These are phyloP conservation scores for Andrena cerasifolii DNA, from an alignment of 1,140 invertebrate genomes.

Conservation along the genomic window DNA sequence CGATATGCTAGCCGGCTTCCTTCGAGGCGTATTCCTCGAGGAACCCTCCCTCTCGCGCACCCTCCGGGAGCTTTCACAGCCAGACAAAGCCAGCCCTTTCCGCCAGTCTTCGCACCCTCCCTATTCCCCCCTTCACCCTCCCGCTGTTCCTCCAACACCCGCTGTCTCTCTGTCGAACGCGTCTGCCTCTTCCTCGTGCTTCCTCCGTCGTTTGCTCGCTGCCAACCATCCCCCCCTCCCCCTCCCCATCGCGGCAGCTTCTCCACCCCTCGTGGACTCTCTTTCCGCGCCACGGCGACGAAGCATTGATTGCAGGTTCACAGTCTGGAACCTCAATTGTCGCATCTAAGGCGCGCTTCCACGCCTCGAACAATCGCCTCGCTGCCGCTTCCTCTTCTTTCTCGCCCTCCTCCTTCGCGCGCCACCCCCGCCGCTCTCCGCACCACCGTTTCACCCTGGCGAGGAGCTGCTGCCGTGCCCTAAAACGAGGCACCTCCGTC, in stretches of 20 bases:
- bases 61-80: constrained; percentile 75
- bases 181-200: neutral
- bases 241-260: too few relatives aligned
- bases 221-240: constrained; percentile 36
- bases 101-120: constrained; percentile 65
- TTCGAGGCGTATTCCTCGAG: constrained; percentile 67
- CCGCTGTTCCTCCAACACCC: constrained; percentile 35
- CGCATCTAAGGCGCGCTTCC: constrained; percentile 79
- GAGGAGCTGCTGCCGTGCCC: constrained; percentile 19
- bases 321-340: constrained; percentile 80
- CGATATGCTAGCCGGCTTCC: constrained; percentile 58
- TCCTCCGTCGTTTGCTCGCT: neutral
- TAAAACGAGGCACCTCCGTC: constrained; percentile 39
- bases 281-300: constrained; percentile 59
- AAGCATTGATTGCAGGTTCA: constrained; percentile 81
- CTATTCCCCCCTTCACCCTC: constrained; percentile 47
- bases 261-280: constrained; percentile 47
- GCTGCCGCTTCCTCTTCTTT: constrained; percentile 62
- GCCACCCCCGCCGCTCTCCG: constrained; percentile 10
- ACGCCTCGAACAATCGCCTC: constrained; percentile 78
- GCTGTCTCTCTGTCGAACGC: neutral
- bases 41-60: constrained; percentile 59
- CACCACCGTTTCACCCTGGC: constrained; percentile 19
- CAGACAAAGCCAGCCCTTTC: constrained; percentile 78
- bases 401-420: constrained; percentile 50